These are phyloP conservation scores for Ectobius pallidus DNA, from an alignment of 2,888 invertebrate species.

Conservation along the genomic window DNA sequence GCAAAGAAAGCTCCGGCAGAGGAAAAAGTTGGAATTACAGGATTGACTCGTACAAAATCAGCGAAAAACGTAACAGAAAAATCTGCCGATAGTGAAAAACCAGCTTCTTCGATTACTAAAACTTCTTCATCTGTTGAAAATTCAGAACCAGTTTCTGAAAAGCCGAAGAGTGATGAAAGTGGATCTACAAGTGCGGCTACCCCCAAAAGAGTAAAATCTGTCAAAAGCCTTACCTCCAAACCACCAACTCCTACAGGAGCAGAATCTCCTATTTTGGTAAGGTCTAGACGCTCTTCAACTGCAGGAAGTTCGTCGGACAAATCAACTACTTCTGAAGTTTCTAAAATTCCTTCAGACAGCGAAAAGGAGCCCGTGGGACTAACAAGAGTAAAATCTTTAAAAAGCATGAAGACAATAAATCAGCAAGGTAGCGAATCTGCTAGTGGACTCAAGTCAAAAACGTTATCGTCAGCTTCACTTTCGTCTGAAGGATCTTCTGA, in stretches of 20 bases:
- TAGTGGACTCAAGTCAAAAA: slow-evolving; percentile 49
- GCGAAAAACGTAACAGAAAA: neutral
- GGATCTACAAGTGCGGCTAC: neutral
- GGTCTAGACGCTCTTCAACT: neutral
- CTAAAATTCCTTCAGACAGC: neutral
- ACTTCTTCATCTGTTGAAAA: too few species aligned
- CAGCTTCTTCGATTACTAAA: too few species aligned
- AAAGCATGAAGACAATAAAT: neutral
- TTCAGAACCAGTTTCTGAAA: neutral
- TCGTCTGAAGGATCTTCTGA: neutral
- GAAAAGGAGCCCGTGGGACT: neutral
- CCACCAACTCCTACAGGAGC: neutral
- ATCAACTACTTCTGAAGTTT: neutral
- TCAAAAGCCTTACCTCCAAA: neutral
- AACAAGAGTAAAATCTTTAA: neutral
- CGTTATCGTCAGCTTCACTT: slow-evolving; percentile 46
- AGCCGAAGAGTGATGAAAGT: neutral
- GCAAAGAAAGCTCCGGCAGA: neutral
- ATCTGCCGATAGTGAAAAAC: too few species aligned
- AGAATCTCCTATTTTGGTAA: neutral
- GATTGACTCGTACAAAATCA: neutral
- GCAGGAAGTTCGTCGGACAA: neutral
- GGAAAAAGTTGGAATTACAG: neutral
- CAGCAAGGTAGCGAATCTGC: neutral
- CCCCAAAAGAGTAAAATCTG: neutral